Evolutionary conservation across 2,888 invertebrate genomes (phyloP), one percentile per base, ranked within the genome.

Genomic region (Drosophila mettleri): DNA sequence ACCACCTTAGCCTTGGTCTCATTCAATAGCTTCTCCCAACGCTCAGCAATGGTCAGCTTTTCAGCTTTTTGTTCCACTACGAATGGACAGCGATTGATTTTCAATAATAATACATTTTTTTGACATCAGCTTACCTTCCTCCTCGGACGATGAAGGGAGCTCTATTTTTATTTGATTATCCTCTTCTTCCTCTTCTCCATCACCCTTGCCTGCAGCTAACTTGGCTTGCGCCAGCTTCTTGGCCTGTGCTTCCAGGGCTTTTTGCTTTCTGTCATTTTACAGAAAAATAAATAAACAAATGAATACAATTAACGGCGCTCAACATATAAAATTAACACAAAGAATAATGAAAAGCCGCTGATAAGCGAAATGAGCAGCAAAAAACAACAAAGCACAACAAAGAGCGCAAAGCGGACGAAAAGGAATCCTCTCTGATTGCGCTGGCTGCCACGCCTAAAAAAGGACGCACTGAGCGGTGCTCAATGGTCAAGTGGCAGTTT

Each of bases 1-100:
- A 93, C 93, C 88, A 91, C 92, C 89, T 90, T 93, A 91, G 55
- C 93, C 92, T 84, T 93, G 90, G 90, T 94, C 91, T 81, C 93
- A 90, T 84, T 93, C 83, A 69, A 93, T 92, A 89, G 93, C 90
- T 86, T 93, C 90, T 20, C 94, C 94, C 93, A 95, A 92, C 88
- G 94, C 91, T 63, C 94, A 91, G 82, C 94, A 94, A 91, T 94
- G 93, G 12, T 93, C 89, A 91, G 93, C 92, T 68, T 93, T 29
- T 78, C 89, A 3, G 78, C 74, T 53, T 90, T 80, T 6, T 58
- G 64, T 9, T 69, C 71, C n/a, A 22, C 89, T 86, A 31, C 6
- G 46, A 57, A 57, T 41, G 9, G 29, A 31, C 16, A 22, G 3
- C 5, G 45, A 9, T 36, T 8, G 24, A 8, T 53, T 6, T 5